Evolutionary conservation across 2,113 vertebrate genomes (phyloP).

Genomic region (Anarhynchus alexandrinus): DNA sequence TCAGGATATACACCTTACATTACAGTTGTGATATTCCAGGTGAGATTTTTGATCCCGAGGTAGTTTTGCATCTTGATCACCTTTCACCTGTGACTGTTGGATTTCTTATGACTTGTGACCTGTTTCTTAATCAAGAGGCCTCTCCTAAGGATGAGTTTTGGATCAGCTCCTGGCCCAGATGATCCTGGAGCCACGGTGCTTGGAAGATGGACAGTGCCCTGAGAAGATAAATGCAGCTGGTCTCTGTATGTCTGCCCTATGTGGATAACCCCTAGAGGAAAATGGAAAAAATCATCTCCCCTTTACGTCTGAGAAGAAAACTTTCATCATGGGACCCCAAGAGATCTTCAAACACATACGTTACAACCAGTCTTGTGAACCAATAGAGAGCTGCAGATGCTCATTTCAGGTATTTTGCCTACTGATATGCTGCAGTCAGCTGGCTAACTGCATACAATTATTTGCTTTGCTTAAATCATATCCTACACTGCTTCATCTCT

Average conservation of each 20-base stretch:
- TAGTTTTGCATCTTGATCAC: slow-evolving; percentile 32
- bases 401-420: neutral
- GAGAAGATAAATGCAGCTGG: neutral
- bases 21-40: neutral
- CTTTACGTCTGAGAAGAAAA: neutral
- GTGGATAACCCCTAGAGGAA: neutral
- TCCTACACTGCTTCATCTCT: neutral
- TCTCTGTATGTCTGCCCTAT: neutral
- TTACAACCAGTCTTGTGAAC: neutral
- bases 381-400: neutral
- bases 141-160: neutral
- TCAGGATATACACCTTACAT: slow-evolving; percentile 11
- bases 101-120: neutral
- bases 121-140: neutral
- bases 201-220: neutral
- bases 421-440: neutral
- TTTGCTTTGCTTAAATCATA: neutral
- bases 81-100: slow-evolving; percentile 6
- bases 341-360: neutral
- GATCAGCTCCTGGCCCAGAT: neutral
- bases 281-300: neutral
- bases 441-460: neutral
- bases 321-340: neutral
- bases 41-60: neutral
- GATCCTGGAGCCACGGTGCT: neutral